A percentile compares a stretch with the other conserved stretches of the same genome.
Evolutionary conservation across 2,797 vertebrate genomes (phyloP).

Genomic region (Sandelia bainsii): DNA sequence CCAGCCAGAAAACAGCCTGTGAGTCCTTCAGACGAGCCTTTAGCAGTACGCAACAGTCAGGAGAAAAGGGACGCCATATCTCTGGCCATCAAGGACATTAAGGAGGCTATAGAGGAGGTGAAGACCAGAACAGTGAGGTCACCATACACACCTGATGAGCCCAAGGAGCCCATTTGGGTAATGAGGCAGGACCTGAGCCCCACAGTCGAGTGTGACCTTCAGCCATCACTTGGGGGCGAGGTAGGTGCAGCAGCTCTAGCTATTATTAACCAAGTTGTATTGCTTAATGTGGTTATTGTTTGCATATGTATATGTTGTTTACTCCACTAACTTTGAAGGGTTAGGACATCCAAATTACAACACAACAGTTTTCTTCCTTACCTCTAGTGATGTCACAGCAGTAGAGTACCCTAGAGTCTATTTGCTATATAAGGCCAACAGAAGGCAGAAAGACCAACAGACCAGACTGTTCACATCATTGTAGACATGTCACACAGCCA

Average conservation of each 20-base stretch:
- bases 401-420: not conserved
- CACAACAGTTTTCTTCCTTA: not conserved
- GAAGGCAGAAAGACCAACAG: not conserved
- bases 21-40: constrained; percentile 62
- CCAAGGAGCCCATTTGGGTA: constrained; percentile 97
- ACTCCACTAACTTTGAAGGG: not conserved
- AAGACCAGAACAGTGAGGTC: constrained; percentile 96
- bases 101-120: constrained; percentile 97
- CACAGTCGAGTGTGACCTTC: constrained; percentile 89
- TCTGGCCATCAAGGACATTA: constrained; percentile 97
- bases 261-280: not conserved
- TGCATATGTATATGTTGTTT: not conserved
- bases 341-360: not conserved
- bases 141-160: constrained; percentile 96
- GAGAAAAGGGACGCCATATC: constrained; percentile 96
- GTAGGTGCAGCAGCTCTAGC: constrained; percentile 84
- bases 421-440: not conserved
- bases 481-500: too few species aligned
- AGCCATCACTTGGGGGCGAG: constrained; percentile 88
- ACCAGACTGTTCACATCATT: too few species aligned
- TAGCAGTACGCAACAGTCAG: constrained; percentile 82
- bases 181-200: constrained; percentile 98
- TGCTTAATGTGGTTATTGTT: not conserved
- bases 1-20: constrained; percentile 17
- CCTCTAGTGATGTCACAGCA: not conserved